phyloP scores from a whole-genome alignment of 2,113 vertebrate species.

The Lampris incognitus region DNA sequence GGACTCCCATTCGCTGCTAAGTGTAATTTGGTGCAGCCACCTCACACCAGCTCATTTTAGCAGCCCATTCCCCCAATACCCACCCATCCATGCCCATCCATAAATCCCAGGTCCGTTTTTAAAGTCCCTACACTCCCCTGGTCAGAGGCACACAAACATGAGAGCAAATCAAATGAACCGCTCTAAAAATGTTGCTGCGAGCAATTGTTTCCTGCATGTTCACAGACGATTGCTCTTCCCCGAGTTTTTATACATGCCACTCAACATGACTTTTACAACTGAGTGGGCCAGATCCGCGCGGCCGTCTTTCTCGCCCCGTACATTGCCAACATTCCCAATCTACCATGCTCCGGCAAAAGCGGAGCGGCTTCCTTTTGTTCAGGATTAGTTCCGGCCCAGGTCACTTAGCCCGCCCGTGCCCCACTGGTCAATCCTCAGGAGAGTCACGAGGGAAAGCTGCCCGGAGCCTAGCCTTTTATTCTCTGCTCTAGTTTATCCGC shows the following conservation, averaged over 20 bases:
- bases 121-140: constrained; percentile 14
- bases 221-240: constrained; percentile 41
- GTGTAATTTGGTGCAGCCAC: constrained; percentile 51
- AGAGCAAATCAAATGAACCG: constrained; percentile 30
- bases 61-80: constrained; percentile 21
- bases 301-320: constrained; percentile 29
- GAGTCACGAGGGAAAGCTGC: constrained; percentile 42
- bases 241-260: constrained; percentile 37
- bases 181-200: constrained; percentile 34
- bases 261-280: constrained; percentile 59
- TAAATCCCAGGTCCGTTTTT: constrained; percentile 23
- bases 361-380: constrained; percentile 52
- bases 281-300: constrained; percentile 44
- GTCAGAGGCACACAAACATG: constrained; percentile 21
- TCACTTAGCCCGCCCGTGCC: constrained; percentile 53
- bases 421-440: constrained; percentile 56
- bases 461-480: constrained; percentile 39
- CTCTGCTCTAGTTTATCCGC: constrained; percentile 32
- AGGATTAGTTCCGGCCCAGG: constrained; percentile 69
- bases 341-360: constrained; percentile 32
- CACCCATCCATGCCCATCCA: constrained; percentile 17
- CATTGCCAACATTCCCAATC: constrained; percentile 37
- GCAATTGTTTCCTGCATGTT: constrained; percentile 46
- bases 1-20: constrained; percentile 30
- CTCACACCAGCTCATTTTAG: constrained; percentile 45